Evolutionary conservation across 2,888 invertebrate species (phyloP).

Genomic region (Thalpophila matura): DNA sequence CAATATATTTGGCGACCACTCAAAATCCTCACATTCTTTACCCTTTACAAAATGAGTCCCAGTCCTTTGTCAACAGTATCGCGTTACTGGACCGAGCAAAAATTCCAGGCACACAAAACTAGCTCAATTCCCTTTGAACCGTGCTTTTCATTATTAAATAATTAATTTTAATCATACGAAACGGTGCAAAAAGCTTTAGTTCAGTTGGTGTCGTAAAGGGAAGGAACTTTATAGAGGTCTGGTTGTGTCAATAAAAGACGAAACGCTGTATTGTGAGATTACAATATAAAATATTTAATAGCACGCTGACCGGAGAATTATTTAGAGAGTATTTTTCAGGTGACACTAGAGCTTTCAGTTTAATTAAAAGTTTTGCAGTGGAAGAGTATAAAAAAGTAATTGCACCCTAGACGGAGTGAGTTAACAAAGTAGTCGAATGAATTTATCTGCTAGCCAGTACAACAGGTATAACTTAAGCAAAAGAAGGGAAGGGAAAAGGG

Average conservation of each 20-base stretch:
- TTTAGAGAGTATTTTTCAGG: constrained; percentile 57
- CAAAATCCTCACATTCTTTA: neutral
- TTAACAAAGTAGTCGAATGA: constrained; percentile 23
- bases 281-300: constrained; percentile 78
- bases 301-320: constrained; percentile 66
- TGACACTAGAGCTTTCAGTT: constrained; percentile 44
- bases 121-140: constrained; percentile 28
- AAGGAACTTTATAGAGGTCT: constrained; percentile 76
- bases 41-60: constrained; percentile 14
- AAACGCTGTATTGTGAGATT: constrained; percentile 69
- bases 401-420: constrained; percentile 12
- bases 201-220: constrained; percentile 72
- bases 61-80: constrained; percentile 24
- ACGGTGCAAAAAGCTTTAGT: constrained; percentile 65
- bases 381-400: constrained; percentile 34
- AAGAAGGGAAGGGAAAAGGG: neutral
- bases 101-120: constrained; percentile 28
- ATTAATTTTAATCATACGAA: constrained; percentile 70
- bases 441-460: constrained; percentile 2
- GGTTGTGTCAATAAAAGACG: constrained; percentile 70
- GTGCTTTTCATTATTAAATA: constrained; percentile 55
- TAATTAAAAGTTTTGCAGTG: constrained; percentile 56
- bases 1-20: constrained; percentile 4
- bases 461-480: neutral
- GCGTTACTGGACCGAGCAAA: neutral